Percentiles rank a stretch among this genome's conserved stretches.
Conservation (phyloP, 2,113 vertebrate species). For the Colaptes auratus region DNA sequence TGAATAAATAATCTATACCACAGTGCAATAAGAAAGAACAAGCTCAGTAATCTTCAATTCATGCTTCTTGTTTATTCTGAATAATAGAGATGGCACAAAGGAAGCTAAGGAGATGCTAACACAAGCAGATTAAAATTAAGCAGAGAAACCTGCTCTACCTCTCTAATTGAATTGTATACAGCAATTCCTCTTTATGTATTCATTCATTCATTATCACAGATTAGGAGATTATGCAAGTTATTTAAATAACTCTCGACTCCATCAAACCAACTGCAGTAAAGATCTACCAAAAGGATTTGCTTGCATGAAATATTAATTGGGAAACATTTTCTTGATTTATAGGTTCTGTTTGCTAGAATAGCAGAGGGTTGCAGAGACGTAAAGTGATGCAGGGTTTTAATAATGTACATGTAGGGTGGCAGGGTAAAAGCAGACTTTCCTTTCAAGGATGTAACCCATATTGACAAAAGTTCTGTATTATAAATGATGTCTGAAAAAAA, state of each 20-base stretch:
- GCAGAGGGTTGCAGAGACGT: neutral
- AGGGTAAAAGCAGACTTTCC: neutral
- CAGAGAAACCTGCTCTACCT: neutral
- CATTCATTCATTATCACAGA: neutral
- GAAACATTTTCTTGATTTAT: neutral
- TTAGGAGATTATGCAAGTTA: neutral
- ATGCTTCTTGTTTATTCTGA: neutral
- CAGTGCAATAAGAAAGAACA: neutral
- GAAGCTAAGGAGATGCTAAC: neutral
- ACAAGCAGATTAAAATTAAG: conserved; percentile 1
- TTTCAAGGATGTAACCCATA: neutral
- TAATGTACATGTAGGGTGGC: neutral
- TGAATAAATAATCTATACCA: neutral
- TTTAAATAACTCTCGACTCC: conserved; percentile 4
- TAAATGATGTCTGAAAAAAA: neutral
- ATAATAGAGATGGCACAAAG: neutral
- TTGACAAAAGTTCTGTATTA: neutral
- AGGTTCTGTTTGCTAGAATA: neutral
- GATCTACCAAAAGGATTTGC: neutral
- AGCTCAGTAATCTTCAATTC: neutral
- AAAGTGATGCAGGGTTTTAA: neutral
- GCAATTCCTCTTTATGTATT: neutral
- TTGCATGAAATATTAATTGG: neutral
- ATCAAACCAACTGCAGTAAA: neutral
- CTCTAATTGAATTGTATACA: conserved; percentile 11